Base-by-base conservation (phyloP, 2,797 vertebrate species). In the Pseudochaenichthys georgianus region DNA sequence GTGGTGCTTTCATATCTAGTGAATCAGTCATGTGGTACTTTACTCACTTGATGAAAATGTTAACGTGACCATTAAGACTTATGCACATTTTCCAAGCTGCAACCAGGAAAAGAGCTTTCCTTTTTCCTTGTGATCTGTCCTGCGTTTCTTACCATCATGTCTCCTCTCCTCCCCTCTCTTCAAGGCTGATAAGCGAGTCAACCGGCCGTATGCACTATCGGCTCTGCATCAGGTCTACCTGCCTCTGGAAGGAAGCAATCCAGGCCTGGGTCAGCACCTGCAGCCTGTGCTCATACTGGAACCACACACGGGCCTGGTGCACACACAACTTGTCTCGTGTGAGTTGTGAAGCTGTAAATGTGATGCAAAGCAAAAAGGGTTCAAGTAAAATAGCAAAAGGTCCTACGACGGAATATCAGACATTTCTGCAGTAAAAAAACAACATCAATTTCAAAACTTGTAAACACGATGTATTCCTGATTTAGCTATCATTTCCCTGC, bases 221-320 rank as follows among this genome's bases (percentile, higher is more conserved):
- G 66, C 74, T 92, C 94, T 91, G 91, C 96, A 86, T 72, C 94
- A 54, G 83, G 93, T 85, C 65, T 93, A 70, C 47, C 75, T 96
- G 48, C 90, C 96, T 75, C 53, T 91, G 19, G 90, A 93, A 2
- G 78, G 81, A 67, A 74, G 51, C 43, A 73, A 60, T 65, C 15
- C 74, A 23, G 65, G 62, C 21, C 68, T 90, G 61, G 41, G 87
- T 93, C 58, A 94, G 53, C 85, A 91, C 23, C 90, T 96, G 17
- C 96, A 96, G 78, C 96, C 96, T 1, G 80, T 98, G 70, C 89
- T 97, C 77, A 93, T 97, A 78, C 85, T 96, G 62, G 96, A 97
- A 34, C 96, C 96, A 19, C 81, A 79, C 11, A 94, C 94, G 0
- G 82, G 87, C 15, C 92, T 95, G 50, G 64, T 95, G 66, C 96